phyloP scores from a whole-genome alignment of 1,140 invertebrate genomes.

The Pachyrhynchus sulphureomaculatus region DNA sequence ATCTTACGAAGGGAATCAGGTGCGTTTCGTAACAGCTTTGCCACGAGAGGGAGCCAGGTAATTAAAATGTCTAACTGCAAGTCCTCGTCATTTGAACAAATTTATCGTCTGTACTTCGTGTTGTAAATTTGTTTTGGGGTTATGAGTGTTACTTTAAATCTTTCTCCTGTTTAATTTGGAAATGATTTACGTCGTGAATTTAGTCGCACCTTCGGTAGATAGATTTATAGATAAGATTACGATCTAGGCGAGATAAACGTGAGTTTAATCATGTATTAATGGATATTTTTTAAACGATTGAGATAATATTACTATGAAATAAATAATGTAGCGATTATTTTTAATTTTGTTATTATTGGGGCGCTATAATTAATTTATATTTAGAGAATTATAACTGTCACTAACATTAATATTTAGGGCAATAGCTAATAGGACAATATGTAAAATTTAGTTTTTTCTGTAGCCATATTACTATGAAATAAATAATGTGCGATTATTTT shows the following conservation, averaged over 20 bases:
- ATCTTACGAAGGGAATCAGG: constrained; percentile 32
- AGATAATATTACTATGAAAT: no score
- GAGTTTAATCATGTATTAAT: neutral
- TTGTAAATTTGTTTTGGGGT: constrained; percentile 45
- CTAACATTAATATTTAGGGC: no score
- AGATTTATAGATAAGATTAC: no score
- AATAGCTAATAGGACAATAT: no score
- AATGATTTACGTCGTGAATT: constrained; percentile 14
- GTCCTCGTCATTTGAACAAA: constrained; percentile 44
- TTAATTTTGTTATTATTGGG: no score
- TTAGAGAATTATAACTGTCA: no score
- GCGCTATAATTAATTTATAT: no score
- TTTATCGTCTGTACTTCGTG: constrained; percentile 45
- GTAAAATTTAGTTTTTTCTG: no score
- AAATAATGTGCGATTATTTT: no score
- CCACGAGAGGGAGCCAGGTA: constrained; percentile 34
- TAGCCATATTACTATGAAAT: no score
- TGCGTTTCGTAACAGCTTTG: constrained; percentile 26
- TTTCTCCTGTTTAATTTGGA: constrained; percentile 23
- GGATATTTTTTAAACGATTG: neutral
- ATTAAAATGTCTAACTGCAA: constrained; percentile 46
- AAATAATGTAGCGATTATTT: no score
- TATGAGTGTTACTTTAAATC: constrained; percentile 43
- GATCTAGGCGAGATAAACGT: no score
- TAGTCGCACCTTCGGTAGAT: neutral